A percentile compares a stretch with the other conserved stretches of the same genome.
These are phyloP conservation scores for Mobula hypostoma DNA, from an alignment of 2,113 vertebrate species.

Conservation along the genomic window DNA sequence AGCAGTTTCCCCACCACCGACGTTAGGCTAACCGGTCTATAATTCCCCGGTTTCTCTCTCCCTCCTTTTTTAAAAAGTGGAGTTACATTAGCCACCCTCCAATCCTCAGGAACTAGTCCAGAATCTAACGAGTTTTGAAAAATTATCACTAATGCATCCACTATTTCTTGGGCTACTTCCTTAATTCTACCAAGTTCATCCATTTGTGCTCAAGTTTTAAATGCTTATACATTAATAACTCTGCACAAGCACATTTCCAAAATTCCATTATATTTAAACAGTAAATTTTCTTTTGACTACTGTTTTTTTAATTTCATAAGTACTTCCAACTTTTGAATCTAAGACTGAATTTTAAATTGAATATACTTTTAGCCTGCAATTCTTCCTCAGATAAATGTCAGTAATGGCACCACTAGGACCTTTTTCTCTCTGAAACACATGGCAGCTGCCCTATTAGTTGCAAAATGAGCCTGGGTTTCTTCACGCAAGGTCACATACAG, in stretches of 20 bases:
- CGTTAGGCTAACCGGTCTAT: too few species aligned
- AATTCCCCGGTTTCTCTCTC: too few species aligned
- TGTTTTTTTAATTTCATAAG: neutral
- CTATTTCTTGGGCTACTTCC: too few species aligned
- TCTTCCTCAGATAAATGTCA: neutral
- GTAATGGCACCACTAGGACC: neutral
- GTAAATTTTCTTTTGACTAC: too few species aligned
- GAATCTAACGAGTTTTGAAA: too few species aligned
- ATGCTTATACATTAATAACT: slow-evolving; percentile 37
- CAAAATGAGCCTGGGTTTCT: neutral
- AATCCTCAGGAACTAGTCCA: too few species aligned
- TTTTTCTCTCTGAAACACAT: neutral
- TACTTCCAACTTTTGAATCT: neutral
- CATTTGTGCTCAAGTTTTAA: slow-evolving; percentile 38
- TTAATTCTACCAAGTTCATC: slow-evolving; percentile 26
- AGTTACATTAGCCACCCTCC: too few species aligned
- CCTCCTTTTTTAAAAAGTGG: too few species aligned
- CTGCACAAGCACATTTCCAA: slow-evolving; percentile 33
- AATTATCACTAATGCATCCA: too few species aligned
- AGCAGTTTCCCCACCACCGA: too few species aligned
- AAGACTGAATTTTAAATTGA: neutral
- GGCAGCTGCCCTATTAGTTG: neutral
- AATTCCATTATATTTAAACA: neutral
- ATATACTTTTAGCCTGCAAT: neutral
- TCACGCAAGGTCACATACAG: neutral